Conservation (phyloP, 1,140 invertebrate genomes). For the Tenebrio molitor region DNA sequence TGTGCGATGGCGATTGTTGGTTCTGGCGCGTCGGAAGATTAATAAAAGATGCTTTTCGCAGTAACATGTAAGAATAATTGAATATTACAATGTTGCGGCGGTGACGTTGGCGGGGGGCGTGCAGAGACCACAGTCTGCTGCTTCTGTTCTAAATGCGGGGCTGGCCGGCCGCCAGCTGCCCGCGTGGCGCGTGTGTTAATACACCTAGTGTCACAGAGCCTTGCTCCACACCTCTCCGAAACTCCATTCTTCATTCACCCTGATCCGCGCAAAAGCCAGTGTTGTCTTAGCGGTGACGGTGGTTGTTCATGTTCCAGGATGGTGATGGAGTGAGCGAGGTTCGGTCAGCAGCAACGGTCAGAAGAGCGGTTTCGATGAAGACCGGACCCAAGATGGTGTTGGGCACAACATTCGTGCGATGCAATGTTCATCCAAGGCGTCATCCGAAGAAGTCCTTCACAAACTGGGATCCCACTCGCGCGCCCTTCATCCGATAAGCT, state of each 20-base stretch:
- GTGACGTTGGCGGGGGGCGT: conserved; percentile 44
- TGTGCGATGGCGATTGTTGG: conserved; percentile 10
- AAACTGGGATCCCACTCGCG: conserved; percentile 49
- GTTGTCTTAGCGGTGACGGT: background rate
- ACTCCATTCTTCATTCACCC: background rate
- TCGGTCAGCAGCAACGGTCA: background rate
- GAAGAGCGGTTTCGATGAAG: conserved; percentile 1
- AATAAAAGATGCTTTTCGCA: conserved; percentile 5
- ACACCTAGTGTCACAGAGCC: conserved; percentile 33
- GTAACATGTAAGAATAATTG: conserved; percentile 34
- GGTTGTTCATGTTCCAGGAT: conserved; percentile 12
- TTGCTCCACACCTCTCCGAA: background rate
- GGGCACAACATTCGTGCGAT: conserved; percentile 46
- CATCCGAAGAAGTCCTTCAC: conserved; percentile 19
- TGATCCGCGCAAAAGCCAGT: conserved; percentile 9
- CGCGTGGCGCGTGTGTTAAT: conserved; percentile 53
- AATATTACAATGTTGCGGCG: conserved; percentile 45
- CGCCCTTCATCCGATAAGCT: conserved; percentile 46
- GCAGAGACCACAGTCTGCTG: conserved; percentile 53
- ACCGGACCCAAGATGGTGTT: conserved; percentile 51
- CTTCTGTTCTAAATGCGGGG: conserved; percentile 57
- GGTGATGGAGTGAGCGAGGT: conserved; percentile 10
- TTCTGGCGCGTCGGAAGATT: conserved; percentile 11
- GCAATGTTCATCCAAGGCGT: conserved; percentile 48
- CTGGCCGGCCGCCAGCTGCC: conserved; percentile 54